Evolutionary conservation across 2,797 vertebrate genomes (phyloP).

Genomic region (Moxostoma hubbsi): DNA sequence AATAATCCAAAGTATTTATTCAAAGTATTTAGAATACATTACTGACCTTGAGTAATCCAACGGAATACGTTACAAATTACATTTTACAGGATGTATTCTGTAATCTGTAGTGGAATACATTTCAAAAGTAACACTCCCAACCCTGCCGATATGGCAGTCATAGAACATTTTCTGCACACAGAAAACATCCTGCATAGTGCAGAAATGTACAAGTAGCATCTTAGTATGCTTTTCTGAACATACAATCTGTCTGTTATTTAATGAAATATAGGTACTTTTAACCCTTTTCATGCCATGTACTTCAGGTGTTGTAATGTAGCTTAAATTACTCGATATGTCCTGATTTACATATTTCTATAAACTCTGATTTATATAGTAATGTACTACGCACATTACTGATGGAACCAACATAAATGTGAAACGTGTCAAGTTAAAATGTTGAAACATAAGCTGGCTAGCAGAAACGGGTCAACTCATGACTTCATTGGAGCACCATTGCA

Average conservation of each 20-base stretch:
- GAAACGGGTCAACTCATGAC: slow-evolving; percentile 61
- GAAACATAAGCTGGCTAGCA: slow-evolving; percentile 65
- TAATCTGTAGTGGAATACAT: no score
- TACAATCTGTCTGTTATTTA: background rate
- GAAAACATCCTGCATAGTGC: background rate
- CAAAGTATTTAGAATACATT: no score
- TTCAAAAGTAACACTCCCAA: no score
- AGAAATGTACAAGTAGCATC: background rate
- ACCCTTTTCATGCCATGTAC: background rate
- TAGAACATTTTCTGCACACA: background rate
- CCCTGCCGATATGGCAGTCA: background rate
- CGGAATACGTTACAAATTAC: no score
- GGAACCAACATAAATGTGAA: background rate
- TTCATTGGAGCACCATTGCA: slow-evolving; percentile 42
- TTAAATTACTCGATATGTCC: slow-evolving; percentile 38
- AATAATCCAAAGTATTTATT: no score
- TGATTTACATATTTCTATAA: background rate
- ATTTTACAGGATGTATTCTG: no score
- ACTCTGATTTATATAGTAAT: background rate
- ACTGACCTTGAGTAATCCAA: no score
- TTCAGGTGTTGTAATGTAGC: background rate
- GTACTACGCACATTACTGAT: background rate
- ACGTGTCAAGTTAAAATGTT: slow-evolving; percentile 5
- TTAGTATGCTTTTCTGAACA: background rate
- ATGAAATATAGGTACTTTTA: background rate